These are phyloP conservation scores for Danaus plexippus DNA, from an alignment of 1,140 invertebrate species.

Conservation along the genomic window DNA sequence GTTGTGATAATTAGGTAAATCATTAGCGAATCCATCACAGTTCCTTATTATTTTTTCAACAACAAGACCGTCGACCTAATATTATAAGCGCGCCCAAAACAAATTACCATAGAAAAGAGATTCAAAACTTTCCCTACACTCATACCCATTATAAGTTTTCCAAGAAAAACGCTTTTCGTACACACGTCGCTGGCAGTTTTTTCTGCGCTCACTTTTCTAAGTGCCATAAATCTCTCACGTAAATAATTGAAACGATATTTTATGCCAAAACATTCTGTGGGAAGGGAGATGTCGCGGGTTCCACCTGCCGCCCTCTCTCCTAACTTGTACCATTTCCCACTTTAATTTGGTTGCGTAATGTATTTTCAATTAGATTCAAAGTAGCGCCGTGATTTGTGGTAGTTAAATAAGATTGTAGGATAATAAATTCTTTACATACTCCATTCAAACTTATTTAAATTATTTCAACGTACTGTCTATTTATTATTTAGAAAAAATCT, in stretches of 20 bases:
- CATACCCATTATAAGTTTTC: slow-evolving; percentile 70
- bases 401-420: slow-evolving; percentile 58
- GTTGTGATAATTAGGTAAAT: neutral
- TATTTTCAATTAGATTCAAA: slow-evolving; percentile 71
- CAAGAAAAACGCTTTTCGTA: slow-evolving; percentile 69
- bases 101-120: slow-evolving; percentile 71
- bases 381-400: slow-evolving; percentile 65
- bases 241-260: slow-evolving; percentile 73
- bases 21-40: slow-evolving; percentile 32
- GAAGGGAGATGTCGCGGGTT: slow-evolving; percentile 51
- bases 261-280: slow-evolving; percentile 71
- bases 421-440: slow-evolving; percentile 50
- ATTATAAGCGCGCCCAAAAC: slow-evolving; percentile 63
- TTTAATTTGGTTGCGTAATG: slow-evolving; percentile 72
- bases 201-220: slow-evolving; percentile 70
- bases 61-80: slow-evolving; percentile 36
- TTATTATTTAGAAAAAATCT: too few species aligned
- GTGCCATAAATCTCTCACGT: slow-evolving; percentile 70
- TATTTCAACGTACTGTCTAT: too few species aligned
- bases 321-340: slow-evolving; percentile 69
- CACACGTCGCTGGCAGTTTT: slow-evolving; percentile 68
- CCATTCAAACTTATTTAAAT: slow-evolving; percentile 38
- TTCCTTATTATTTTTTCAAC: slow-evolving; percentile 29
- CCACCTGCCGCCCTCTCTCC: slow-evolving; percentile 58
- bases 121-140: slow-evolving; percentile 64